Evolutionary conservation across 2,797 vertebrate genomes (phyloP).

Genomic region (Alauda arvensis): DNA sequence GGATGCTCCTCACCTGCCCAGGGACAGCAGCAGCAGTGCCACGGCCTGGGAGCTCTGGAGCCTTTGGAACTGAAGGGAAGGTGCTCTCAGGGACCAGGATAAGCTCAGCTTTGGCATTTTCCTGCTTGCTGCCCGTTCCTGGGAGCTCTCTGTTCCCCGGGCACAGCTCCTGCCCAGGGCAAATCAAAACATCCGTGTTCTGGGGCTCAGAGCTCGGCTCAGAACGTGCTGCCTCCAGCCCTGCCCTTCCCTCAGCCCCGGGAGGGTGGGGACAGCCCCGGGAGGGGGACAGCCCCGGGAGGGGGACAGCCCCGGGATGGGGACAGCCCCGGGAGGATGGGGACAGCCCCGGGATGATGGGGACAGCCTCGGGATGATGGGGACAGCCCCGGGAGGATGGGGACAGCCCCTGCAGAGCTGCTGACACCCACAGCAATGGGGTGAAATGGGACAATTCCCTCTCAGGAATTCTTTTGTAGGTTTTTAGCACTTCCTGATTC

Average conservation of each 20-base stretch:
- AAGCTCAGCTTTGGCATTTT: neutral
- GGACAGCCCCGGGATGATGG: no score
- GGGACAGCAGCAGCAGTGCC: accelerated
- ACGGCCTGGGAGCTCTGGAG: neutral
- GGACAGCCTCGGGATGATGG: no score
- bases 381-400: neutral
- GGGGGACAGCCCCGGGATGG: no score
- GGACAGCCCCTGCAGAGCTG: neutral
- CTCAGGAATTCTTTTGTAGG: accelerated
- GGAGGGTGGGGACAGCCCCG: no score
- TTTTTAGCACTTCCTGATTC: accelerated
- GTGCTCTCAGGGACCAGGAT: accelerated
- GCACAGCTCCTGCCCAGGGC: neutral
- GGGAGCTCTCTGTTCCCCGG: neutral
- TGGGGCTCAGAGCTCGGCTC: accelerated
- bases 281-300: no score
- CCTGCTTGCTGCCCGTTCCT: neutral
- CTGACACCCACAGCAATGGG: accelerated
- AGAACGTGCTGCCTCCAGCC: neutral
- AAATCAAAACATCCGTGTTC: accelerated
- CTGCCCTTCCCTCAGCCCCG: neutral
- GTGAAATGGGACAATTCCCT: accelerated
- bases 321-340: no score
- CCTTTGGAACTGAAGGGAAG: accelerated
- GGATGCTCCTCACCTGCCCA: neutral